These are phyloP conservation scores for Oscheius sp. DNA, from an alignment of 2,888 invertebrate genomes.

Conservation along the genomic window DNA sequence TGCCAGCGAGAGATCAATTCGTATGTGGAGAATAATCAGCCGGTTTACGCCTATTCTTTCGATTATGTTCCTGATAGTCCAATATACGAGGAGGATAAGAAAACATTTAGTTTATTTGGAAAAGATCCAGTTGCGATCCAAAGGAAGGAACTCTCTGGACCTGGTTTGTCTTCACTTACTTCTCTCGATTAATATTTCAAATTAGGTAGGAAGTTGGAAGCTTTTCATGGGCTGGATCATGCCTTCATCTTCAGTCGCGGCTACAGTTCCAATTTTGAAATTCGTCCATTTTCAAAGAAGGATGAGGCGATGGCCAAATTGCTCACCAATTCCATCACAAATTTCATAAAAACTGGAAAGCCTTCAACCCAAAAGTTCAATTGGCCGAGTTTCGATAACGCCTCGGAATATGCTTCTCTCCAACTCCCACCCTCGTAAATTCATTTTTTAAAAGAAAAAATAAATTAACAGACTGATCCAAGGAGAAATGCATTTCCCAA, in stretches of 20 bases:
- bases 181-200: neutral
- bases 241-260: conserved; percentile 69
- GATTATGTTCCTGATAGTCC: conserved; percentile 66
- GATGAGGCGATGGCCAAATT: conserved; percentile 66
- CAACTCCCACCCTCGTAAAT: conserved; percentile 63
- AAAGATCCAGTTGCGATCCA: conserved; percentile 52
- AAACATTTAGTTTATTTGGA: conserved; percentile 62
- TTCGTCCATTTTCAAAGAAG: conserved; percentile 63
- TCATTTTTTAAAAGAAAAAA: neutral
- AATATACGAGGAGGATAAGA: conserved; percentile 65
- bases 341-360: conserved; percentile 62
- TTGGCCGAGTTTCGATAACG: conserved; percentile 56
- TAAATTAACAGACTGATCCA: conserved; percentile 49
- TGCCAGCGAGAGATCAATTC: conserved; percentile 65
- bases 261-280: conserved; percentile 60
- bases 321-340: conserved; percentile 63
- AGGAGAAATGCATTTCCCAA: conserved; percentile 65
- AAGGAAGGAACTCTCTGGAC: conserved; percentile 20
- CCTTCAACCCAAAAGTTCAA: conserved; percentile 47
- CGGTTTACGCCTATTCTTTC: conserved; percentile 68
- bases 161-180: neutral
- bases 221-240: conserved; percentile 70
- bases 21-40: conserved; percentile 56
- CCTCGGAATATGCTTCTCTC: conserved; percentile 58
- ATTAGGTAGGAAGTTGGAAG: conserved; percentile 52